Evolutionary conservation across 2,888 invertebrate genomes (phyloP).

Genomic region (Microctonus hyperodae): DNA sequence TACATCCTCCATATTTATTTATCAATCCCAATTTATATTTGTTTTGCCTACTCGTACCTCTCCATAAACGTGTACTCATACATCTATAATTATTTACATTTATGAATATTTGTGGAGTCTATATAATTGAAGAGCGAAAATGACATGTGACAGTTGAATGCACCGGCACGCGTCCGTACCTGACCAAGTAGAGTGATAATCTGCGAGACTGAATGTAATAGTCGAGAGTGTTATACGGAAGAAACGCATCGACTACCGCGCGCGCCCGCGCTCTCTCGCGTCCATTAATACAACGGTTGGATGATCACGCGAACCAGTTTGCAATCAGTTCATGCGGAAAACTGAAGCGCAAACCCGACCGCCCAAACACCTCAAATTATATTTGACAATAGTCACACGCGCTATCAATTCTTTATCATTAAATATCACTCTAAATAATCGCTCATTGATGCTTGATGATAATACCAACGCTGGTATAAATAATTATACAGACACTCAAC

Average conservation of each 20-base stretch:
- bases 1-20: no score
- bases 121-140: neutral
- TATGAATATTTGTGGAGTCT: neutral
- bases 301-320: slow-evolving; percentile 58
- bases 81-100: no score
- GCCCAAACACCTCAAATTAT: slow-evolving; percentile 9
- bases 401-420: no score
- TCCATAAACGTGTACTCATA: no score
- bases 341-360: slow-evolving; percentile 44
- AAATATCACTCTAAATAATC: no score
- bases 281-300: slow-evolving; percentile 57
- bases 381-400: slow-evolving; percentile 23
- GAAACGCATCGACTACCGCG: slow-evolving; percentile 43
- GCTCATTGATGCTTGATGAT: no score
- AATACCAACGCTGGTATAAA: no score
- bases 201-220: slow-evolving; percentile 27
- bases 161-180: slow-evolving; percentile 35
- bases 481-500: no score
- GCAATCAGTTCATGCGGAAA: slow-evolving; percentile 57
- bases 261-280: slow-evolving; percentile 41
- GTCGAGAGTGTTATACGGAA: slow-evolving; percentile 40
- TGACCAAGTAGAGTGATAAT: slow-evolving; percentile 43
- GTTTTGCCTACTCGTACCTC: no score
- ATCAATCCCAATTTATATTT: no score
- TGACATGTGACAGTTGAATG: slow-evolving; percentile 15